Conservation (phyloP, 1,140 invertebrate genomes). For the Drosophila burlai region DNA sequence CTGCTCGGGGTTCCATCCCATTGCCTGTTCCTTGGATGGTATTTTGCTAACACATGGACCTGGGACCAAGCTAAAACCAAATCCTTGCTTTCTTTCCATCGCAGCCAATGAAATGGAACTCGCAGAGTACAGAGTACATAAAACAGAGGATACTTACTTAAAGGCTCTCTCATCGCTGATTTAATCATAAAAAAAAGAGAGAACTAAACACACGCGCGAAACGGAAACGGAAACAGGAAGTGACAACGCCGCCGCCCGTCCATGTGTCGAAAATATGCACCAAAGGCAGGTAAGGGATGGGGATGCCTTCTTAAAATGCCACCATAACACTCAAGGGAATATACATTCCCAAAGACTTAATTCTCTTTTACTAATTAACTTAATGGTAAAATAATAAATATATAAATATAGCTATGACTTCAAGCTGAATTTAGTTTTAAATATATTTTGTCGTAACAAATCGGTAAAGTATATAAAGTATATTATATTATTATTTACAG, state of each 20-base stretch:
- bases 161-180: constrained; percentile 17
- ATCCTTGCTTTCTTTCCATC: constrained; percentile 27
- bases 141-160: constrained; percentile 66
- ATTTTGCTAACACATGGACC: constrained; percentile 81
- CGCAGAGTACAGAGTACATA: constrained; percentile 66
- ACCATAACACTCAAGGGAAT: background rate
- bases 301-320: no score
- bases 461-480: no score
- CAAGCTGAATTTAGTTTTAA: no score
- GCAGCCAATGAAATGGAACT: constrained; percentile 84
- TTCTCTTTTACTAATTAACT: background rate
- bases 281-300: constrained; percentile 52
- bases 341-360: background rate
- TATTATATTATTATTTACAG: no score
- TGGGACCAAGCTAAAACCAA: constrained; percentile 49
- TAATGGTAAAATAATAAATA: background rate
- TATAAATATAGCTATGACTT: background rate
- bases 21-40: constrained; percentile 73
- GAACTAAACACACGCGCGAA: constrained; percentile 30
- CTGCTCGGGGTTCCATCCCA: constrained; percentile 78
- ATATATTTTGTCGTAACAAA: background rate
- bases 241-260: constrained; percentile 33
- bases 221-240: constrained; percentile 33
- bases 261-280: constrained; percentile 80
- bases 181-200: background rate